Base-by-base conservation (phyloP, 2,888 invertebrate genomes). In the Andrena dorsata region DNA sequence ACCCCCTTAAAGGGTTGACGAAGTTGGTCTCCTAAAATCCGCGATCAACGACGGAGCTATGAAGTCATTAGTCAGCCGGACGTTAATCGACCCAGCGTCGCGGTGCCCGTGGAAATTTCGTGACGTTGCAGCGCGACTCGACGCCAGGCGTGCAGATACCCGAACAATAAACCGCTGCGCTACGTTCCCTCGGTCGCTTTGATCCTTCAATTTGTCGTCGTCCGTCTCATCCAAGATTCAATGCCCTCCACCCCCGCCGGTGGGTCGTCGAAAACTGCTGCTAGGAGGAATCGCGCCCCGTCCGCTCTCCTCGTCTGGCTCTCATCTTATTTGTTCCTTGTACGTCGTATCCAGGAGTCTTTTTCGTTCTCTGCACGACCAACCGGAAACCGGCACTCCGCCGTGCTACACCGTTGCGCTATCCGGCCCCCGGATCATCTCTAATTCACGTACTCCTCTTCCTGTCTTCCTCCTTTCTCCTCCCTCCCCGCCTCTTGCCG, bases 181-280 rank as follows among this genome's bases (percentile, higher is more conserved):
- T 28, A 23, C 32, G 41, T 60, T 56, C 30, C 53, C 49, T 56
- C 60, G 58, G 65, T 64, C 65, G 53, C 86, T 87, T 88, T 85
- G 88, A 87, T 85, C 81, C 80, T 80, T 63, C 86, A 88, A 88
- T 88, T 87, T 88, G 80, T 83, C 82, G 76, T 79, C 82, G 71
- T 80, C 76, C 78, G 76, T 35, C 76, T 78, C 86, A 88, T 88
- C 76, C 86, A 88, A 88, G 71, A 87, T 87, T 88, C 87, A 88
- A 80, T 75, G 79, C 72, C 30, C 65, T 68, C 26, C 47, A 10
- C 51, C 16, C 32, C 32, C 20, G 8, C n/a, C 60, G 58, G 30
- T 16, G 41, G 32, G 26, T 71, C 47, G 28, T 20, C 41, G 71
- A 56, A 58, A 77, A 63, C 60, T 53, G 61, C 35, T 61, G 53